These are phyloP conservation scores for Dynastes maya DNA, from an alignment of 2,888 invertebrate genomes.

Conservation along the genomic window DNA sequence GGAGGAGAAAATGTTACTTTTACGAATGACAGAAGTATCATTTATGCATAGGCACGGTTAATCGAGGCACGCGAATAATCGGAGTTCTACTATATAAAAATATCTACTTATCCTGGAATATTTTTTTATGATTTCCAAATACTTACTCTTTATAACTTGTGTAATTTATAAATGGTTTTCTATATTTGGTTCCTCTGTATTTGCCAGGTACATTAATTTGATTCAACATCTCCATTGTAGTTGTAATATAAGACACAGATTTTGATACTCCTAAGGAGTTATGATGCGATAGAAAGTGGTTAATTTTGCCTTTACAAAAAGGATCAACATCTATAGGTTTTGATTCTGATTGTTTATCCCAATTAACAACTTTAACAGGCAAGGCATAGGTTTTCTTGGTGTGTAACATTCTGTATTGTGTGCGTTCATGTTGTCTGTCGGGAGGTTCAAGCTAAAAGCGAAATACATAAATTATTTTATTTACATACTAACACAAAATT, in stretches of 20 bases:
- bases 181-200: slow-evolving; percentile 66
- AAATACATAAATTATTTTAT: slow-evolving; percentile 16
- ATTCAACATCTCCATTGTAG: slow-evolving; percentile 72
- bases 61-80: too few relatives aligned
- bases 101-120: too few relatives aligned
- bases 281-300: slow-evolving; percentile 72
- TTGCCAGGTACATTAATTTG: slow-evolving; percentile 70
- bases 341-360: slow-evolving; percentile 70
- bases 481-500: background rate
- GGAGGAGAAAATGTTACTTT: too few relatives aligned
- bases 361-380: slow-evolving; percentile 70
- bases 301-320: slow-evolving; percentile 70
- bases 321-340: slow-evolving; percentile 73
- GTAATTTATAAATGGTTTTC: slow-evolving; percentile 59
- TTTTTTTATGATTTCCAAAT: background rate
- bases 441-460: slow-evolving; percentile 53
- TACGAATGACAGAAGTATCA: too few relatives aligned
- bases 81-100: background rate
- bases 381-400: slow-evolving; percentile 69
- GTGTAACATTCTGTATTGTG: slow-evolving; percentile 49
- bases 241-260: slow-evolving; percentile 67
- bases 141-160: slow-evolving; percentile 60
- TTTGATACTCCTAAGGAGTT: slow-evolving; percentile 66
- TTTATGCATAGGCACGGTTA: too few relatives aligned
- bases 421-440: slow-evolving; percentile 47